Evolutionary conservation across 2,797 vertebrate species (phyloP).

Genomic region (Vultur gryphus): DNA sequence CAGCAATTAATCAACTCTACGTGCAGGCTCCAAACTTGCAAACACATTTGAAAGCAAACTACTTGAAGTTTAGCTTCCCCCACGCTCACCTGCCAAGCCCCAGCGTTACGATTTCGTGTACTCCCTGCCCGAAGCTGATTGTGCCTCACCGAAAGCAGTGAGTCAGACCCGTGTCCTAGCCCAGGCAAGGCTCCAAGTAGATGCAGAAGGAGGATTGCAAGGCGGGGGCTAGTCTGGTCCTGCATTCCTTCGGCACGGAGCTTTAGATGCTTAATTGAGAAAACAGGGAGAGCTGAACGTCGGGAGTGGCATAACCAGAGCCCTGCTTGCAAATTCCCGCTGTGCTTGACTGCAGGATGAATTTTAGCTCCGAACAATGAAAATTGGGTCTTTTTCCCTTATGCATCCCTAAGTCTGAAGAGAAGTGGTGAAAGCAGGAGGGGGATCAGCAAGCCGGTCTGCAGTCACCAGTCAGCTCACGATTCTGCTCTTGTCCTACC

Average conservation of each 20-base stretch:
- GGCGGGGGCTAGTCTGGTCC: neutral
- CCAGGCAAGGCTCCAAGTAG: neutral
- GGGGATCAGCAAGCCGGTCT: neutral
- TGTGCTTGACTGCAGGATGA: neutral
- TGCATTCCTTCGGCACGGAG: neutral
- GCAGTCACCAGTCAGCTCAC: neutral
- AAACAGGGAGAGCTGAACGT: neutral
- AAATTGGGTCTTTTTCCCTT: neutral
- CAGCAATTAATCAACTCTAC: conserved; percentile 51
- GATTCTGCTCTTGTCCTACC: neutral
- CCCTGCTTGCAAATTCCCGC: neutral
- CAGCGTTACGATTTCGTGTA: accelerated
- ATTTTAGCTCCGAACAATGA: neutral
- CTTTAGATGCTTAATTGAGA: neutral
- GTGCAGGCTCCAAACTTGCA: neutral
- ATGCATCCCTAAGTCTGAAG: neutral
- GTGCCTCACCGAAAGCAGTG: neutral
- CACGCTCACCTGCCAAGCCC: neutral
- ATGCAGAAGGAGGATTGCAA: neutral
- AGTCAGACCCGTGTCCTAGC: neutral
- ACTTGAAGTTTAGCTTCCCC: neutral
- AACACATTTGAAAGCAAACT: neutral
- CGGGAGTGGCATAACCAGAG: neutral
- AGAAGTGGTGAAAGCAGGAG: too few relatives aligned
- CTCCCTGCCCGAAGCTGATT: neutral